These are phyloP conservation scores for Sisor rabdophorus DNA, from an alignment of 2,113 vertebrate genomes.

Conservation along the genomic window DNA sequence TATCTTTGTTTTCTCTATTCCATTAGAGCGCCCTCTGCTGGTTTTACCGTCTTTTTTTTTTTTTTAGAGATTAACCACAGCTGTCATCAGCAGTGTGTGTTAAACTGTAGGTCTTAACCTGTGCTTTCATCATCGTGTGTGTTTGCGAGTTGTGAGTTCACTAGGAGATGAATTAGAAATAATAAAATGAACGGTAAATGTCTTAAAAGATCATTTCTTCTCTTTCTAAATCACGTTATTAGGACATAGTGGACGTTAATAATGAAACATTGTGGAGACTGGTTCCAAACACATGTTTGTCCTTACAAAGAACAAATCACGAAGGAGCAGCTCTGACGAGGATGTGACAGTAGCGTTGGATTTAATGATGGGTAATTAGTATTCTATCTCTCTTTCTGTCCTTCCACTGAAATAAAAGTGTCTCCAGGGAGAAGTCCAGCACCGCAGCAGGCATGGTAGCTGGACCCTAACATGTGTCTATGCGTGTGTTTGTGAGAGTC, in stretches of 20 bases:
- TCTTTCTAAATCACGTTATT: too few relatives aligned
- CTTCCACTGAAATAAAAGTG: constrained; percentile 31
- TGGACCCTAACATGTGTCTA: not conserved
- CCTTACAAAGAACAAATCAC: too few relatives aligned
- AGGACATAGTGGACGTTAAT: too few relatives aligned
- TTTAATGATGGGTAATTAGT: constrained; percentile 51
- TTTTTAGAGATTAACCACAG: not conserved
- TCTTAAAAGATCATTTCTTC: too few relatives aligned
- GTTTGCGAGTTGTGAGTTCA: not conserved
- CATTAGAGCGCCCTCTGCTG: constrained; percentile 37
- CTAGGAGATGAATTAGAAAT: too few relatives aligned
- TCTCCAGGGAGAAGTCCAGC: constrained; percentile 46
- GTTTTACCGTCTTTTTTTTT: not conserved
- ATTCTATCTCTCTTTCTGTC: constrained; percentile 35
- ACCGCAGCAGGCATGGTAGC: constrained; percentile 33
- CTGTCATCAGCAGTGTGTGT: not conserved
- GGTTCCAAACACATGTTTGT: too few relatives aligned
- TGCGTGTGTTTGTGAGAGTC: not conserved
- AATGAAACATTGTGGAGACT: too few relatives aligned
- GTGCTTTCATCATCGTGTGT: not conserved
- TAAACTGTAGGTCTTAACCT: not conserved
- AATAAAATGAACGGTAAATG: too few relatives aligned
- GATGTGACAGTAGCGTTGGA: constrained; percentile 29
- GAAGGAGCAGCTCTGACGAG: constrained; percentile 11
- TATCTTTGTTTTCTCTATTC: not conserved